A percentile compares a stretch with the other conserved stretches of the same genome.
These are phyloP conservation scores for Sandelia bainsii DNA, from an alignment of 2,797 vertebrate genomes.

Conservation along the genomic window DNA sequence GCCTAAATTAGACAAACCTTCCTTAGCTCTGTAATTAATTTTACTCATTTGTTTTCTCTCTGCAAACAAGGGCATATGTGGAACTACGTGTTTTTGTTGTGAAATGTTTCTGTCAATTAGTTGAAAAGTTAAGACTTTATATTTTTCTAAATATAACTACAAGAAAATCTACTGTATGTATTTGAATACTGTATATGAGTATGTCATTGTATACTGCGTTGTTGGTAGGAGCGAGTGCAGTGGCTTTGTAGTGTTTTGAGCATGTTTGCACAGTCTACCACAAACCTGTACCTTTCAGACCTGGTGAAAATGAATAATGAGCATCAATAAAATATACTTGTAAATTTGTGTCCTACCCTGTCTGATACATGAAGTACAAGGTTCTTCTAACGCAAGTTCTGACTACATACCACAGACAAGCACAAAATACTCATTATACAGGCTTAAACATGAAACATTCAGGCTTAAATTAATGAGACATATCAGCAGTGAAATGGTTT, in stretches of 20 bases:
- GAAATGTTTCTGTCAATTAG: conserved; percentile 68
- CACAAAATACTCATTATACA: neutral
- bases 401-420: neutral
- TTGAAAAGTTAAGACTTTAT: conserved; percentile 83
- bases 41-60: conserved; percentile 31
- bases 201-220: conserved; percentile 69
- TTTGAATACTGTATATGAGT: conserved; percentile 76
- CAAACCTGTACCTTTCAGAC: conserved; percentile 75
- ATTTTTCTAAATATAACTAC: conserved; percentile 85
- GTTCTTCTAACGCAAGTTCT: neutral
- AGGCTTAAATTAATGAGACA: too few relatives aligned
- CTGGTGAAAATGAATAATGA: conserved; percentile 70
- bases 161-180: conserved; percentile 65
- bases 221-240: conserved; percentile 68
- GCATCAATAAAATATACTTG: conserved; percentile 79
- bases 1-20: conserved; percentile 5
- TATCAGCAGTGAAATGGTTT: conserved; percentile 1
- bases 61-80: conserved; percentile 65
- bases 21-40: conserved; percentile 7
- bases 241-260: conserved; percentile 80
- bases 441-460: neutral
- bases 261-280: conserved; percentile 81
- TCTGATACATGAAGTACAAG: too few relatives aligned
- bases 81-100: conserved; percentile 72
- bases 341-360: conserved; percentile 33